Conservation (phyloP, 2,888 invertebrate genomes). For the Agrypnus murinus region DNA sequence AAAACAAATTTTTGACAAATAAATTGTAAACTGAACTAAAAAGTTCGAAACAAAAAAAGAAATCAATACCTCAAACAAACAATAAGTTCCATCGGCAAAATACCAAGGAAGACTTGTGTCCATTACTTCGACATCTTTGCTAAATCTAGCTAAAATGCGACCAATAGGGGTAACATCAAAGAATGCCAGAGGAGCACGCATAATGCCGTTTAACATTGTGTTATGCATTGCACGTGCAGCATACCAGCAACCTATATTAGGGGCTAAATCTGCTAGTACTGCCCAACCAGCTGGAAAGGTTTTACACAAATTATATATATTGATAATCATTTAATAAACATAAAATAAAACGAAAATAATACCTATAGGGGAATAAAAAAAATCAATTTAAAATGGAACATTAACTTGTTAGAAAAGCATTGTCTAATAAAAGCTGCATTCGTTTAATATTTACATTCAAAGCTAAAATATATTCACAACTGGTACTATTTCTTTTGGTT, state of each 20-base stretch:
- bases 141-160: slow-evolving; percentile 83
- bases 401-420: background rate
- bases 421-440: background rate
- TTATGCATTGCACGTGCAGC: slow-evolving; percentile 79
- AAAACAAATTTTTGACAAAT: slow-evolving; percentile 12
- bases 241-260: slow-evolving; percentile 76
- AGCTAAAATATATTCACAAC: no score
- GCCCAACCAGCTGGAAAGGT: slow-evolving; percentile 73
- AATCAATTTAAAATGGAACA: background rate
- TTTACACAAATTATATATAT: slow-evolving; percentile 27
- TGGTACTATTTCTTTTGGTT: no score
- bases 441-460: no score
- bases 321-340: slow-evolving; percentile 60
- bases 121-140: slow-evolving; percentile 84
- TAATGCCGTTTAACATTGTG: slow-evolving; percentile 76
- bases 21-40: slow-evolving; percentile 5
- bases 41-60: slow-evolving; percentile 9
- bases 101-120: slow-evolving; percentile 81
- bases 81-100: slow-evolving; percentile 80
- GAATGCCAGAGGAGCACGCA: slow-evolving; percentile 82
- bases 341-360: slow-evolving; percentile 51
- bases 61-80: slow-evolving; percentile 80
- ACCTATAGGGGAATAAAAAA: background rate
- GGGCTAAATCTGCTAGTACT: slow-evolving; percentile 73
- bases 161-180: slow-evolving; percentile 87